These are phyloP conservation scores for Haliclona indistincta DNA, from an alignment of 37 sponge, comb jelly and placozoan genomes.

Conservation along the genomic window DNA sequence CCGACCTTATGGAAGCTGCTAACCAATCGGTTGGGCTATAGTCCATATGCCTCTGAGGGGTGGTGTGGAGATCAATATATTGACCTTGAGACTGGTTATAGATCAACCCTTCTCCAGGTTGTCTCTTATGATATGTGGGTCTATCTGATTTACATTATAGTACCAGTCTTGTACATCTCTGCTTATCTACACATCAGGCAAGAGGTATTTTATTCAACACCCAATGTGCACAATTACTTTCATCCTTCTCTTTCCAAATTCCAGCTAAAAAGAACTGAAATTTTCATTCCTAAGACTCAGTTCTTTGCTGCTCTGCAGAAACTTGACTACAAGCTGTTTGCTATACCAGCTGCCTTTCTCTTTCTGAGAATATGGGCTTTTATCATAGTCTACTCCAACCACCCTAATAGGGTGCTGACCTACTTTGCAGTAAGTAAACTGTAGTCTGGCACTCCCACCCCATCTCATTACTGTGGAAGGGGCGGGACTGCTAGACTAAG, in stretches of 20 bases:
- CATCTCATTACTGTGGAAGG: no score
- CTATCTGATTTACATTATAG: neutral
- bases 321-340: slow-evolving; percentile 66
- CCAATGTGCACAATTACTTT: neutral
- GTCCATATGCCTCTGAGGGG: slow-evolving; percentile 8
- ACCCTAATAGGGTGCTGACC: neutral
- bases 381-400: no score
- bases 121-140: neutral
- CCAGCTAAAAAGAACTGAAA: neutral
- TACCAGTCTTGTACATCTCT: neutral
- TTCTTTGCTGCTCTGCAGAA: slow-evolving; percentile 10
- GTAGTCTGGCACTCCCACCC: no score
- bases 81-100: slow-evolving; percentile 3
- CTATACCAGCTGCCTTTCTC: slow-evolving; percentile 66
- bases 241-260: neutral
- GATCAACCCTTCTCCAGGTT: neutral
- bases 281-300: neutral
- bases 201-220: neutral
- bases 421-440: slow-evolving; percentile 2
- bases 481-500: no score
- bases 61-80: slow-evolving; percentile 29
- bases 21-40: neutral
- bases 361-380: slow-evolving; percentile 56
- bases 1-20: neutral
- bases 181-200: neutral